Evolutionary conservation across 35 echinoderm and acorn worm species (phyloP).

Genomic region (Amphiura filiformis): DNA sequence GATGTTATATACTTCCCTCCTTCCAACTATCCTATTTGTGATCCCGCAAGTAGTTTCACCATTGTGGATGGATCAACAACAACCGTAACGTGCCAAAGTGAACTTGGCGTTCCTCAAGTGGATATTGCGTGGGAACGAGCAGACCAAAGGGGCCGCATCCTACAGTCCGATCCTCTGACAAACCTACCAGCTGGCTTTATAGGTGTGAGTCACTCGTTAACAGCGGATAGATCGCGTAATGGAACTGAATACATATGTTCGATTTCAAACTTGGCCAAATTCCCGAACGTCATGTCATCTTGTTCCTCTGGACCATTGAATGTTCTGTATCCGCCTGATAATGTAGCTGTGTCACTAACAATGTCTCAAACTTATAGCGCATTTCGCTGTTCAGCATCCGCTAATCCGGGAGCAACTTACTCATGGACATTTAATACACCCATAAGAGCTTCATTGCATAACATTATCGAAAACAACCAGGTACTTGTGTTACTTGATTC

Average conservation of each 20-base stretch:
- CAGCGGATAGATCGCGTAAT: background rate
- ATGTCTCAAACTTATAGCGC: background rate
- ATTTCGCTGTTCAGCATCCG: background rate
- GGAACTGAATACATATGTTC: background rate
- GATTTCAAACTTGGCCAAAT: background rate
- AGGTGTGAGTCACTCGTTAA: background rate
- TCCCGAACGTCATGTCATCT: background rate
- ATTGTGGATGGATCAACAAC: background rate
- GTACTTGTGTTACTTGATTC: background rate
- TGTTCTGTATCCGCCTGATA: background rate
- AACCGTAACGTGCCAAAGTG: conserved; percentile 2
- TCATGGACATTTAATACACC: conserved; percentile 26
- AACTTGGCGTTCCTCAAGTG: background rate
- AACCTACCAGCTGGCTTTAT: background rate
- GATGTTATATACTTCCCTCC: conserved; percentile 4
- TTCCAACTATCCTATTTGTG: background rate
- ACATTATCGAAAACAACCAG: background rate
- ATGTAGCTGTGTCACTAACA: background rate
- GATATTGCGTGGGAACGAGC: background rate
- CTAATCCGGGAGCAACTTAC: background rate
- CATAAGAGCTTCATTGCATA: background rate
- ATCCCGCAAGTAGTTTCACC: background rate
- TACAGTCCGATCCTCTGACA: no score
- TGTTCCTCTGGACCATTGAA: conserved; percentile 14
- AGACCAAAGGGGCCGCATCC: no score